phyloP scores from a whole-genome alignment of 2,113 vertebrate genomes.

The Brachypodius melanocephalos region DNA sequence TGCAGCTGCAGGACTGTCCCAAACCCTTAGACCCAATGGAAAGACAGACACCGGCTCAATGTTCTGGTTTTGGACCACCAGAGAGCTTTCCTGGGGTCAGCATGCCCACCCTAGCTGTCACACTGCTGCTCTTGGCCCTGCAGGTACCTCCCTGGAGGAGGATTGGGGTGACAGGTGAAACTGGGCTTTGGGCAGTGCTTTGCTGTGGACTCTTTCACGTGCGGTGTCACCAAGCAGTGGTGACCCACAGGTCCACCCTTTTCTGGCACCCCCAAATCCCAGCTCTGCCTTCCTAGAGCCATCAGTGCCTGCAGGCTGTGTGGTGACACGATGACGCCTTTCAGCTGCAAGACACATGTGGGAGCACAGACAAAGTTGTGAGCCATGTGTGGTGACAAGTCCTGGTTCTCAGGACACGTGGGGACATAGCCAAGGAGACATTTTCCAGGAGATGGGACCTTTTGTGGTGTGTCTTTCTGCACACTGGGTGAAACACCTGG shows the following conservation, averaged over 20 bases:
- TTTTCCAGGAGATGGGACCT: neutral
- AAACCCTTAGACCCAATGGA: neutral
- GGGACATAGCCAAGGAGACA: neutral
- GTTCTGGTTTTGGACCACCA: accelerated
- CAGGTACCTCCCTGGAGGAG: neutral
- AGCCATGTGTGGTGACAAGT: neutral
- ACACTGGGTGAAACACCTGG: accelerated
- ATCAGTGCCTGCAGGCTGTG: neutral
- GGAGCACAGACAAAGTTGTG: neutral
- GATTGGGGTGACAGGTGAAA: neutral
- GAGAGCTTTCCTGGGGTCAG: neutral
- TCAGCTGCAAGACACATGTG: accelerated
- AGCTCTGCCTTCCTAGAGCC: neutral
- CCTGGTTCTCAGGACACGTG: neutral
- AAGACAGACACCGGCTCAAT: accelerated
- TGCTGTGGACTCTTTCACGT: accelerated
- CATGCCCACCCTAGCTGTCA: neutral
- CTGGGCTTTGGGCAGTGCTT: neutral
- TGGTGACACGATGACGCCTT: accelerated
- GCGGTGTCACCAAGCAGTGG: neutral
- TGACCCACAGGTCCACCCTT: neutral
- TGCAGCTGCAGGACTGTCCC: accelerated
- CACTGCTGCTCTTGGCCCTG: accelerated
- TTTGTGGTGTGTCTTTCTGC: accelerated
- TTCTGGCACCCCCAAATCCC: neutral